A percentile compares a stretch with the other conserved stretches of the same genome.
These are phyloP conservation scores for Hydropsyche betteni DNA, from an alignment of 2,888 invertebrate species.

Conservation along the genomic window DNA sequence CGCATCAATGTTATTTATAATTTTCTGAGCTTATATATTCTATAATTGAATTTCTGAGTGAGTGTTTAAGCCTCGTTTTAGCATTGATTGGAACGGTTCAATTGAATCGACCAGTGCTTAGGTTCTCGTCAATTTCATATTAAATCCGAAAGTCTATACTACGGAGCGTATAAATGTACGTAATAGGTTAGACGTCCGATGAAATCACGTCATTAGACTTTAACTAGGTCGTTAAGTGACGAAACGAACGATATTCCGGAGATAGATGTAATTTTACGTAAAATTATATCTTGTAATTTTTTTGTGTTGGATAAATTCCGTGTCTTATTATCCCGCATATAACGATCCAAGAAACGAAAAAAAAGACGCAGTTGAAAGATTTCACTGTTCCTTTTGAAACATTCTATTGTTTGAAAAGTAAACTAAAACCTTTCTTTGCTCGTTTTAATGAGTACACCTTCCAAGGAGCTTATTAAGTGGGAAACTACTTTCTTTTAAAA, in stretches of 20 bases:
- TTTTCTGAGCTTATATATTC: no score
- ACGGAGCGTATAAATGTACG: not conserved
- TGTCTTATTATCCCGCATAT: not conserved
- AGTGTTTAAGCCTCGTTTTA: no score
- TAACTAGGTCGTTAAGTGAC: not conserved
- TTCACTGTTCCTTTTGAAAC: conserved; percentile 8
- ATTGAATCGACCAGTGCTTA: not conserved
- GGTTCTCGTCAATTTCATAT: not conserved
- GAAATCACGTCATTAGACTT: not conserved
- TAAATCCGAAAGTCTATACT: conserved; percentile 2
- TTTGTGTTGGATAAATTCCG: not conserved
- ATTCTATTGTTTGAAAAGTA: conserved; percentile 1
- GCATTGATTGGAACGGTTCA: not conserved
- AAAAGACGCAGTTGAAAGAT: not conserved
- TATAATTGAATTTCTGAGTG: no score
- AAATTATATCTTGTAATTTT: not conserved
- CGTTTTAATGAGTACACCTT: conserved; percentile 23
- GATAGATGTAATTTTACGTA: not conserved
- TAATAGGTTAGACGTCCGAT: not conserved
- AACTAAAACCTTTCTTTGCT: conserved; percentile 2
- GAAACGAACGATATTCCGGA: not conserved
- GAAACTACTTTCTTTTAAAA: not conserved
- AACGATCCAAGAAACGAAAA: not conserved
- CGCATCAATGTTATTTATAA: no score
- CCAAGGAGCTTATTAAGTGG: not conserved